Conservation (phyloP, 2,113 vertebrate species). For the Cephalopholis sonnerati region DNA sequence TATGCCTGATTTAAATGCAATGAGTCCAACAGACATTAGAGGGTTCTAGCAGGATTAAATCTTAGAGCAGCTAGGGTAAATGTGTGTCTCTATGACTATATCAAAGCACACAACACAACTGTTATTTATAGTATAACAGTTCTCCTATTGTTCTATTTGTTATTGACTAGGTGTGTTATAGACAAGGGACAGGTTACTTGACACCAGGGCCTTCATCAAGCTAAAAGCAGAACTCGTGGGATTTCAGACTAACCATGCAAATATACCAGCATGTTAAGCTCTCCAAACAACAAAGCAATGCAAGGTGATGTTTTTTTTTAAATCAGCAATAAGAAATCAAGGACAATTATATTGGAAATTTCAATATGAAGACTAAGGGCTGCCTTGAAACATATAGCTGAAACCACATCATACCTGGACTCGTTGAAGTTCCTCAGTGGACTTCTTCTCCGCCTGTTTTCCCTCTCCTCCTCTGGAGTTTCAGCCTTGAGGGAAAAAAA, state of each 20-base stretch:
- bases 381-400: not conserved
- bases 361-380: not conserved
- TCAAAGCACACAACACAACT: too few species aligned
- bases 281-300: not conserved
- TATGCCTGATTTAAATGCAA: not conserved
- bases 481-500: constrained; percentile 79
- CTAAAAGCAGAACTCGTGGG: constrained; percentile 1
- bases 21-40: not conserved
- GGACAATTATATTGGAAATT: not conserved
- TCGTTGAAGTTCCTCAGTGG: constrained; percentile 93
- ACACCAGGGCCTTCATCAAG: constrained; percentile 42
- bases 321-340: not conserved
- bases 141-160: not conserved
- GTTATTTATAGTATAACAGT: not conserved
- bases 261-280: not conserved
- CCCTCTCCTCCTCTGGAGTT: constrained; percentile 92
- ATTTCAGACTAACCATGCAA: constrained; percentile 15
- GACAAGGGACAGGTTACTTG: constrained; percentile 16
- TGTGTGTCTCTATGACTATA: too few species aligned
- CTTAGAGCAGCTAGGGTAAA: not conserved
- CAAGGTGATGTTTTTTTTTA: not conserved
- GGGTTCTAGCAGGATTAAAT: not conserved
- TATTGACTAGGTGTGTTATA: not conserved
- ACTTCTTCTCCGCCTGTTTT: constrained; percentile 94
- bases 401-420: constrained; percentile 85